These are phyloP conservation scores for Musca domestica DNA, from an alignment of 1,140 invertebrate species.

Conservation along the genomic window DNA sequence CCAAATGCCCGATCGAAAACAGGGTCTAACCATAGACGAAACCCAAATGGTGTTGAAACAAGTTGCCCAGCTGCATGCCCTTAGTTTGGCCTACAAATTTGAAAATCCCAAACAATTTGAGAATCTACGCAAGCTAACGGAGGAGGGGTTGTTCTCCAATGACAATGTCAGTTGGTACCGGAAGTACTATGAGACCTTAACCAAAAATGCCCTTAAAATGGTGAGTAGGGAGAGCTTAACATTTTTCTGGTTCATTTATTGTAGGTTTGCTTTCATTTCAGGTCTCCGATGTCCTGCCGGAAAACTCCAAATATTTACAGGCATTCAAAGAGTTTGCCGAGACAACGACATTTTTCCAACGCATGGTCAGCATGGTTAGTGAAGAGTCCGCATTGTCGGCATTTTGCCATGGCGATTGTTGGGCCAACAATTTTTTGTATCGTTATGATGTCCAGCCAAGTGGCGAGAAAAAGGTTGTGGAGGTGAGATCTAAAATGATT, in stretches of 20 bases:
- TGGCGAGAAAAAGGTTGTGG: constrained; percentile 33
- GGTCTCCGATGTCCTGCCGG: constrained; percentile 58
- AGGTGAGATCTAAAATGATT: constrained; percentile 25
- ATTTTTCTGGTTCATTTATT: neutral
- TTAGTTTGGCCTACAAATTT: constrained; percentile 65
- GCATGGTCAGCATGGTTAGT: constrained; percentile 65
- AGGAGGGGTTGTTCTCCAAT: constrained; percentile 62
- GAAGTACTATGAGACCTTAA: constrained; percentile 65
- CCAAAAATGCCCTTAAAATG: constrained; percentile 66
- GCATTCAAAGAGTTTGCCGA: constrained; percentile 63
- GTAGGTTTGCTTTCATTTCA: neutral
- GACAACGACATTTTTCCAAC: constrained; percentile 65
- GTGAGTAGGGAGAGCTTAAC: constrained; percentile 49
- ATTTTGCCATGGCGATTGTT: constrained; percentile 73
- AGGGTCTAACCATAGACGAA: constrained; percentile 63
- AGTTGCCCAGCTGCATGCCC: constrained; percentile 65
- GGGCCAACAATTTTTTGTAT: constrained; percentile 74
- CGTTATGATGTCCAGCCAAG: constrained; percentile 60
- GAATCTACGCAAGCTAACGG: constrained; percentile 57
- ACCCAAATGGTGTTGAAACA: constrained; percentile 62
- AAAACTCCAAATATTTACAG: constrained; percentile 59
- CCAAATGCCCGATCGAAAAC: constrained; percentile 65
- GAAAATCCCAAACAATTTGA: constrained; percentile 64
- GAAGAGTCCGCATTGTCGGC: constrained; percentile 64
- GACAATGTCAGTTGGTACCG: constrained; percentile 69